Base-by-base conservation (phyloP, 2,113 vertebrate species). In the Peromyscus polionotus region DNA sequence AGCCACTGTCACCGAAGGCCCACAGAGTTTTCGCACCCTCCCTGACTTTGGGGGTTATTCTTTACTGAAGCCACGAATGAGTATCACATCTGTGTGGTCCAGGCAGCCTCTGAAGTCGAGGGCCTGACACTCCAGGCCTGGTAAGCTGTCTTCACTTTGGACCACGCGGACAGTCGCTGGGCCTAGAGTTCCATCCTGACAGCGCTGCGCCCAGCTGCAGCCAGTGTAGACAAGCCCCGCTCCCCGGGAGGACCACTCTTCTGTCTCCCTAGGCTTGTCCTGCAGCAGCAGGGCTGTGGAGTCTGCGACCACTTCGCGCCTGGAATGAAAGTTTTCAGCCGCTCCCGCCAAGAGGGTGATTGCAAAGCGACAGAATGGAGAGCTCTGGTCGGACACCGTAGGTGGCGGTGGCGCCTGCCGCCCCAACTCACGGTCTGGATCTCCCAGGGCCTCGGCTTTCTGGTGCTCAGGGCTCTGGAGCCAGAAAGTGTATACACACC, bases 401-500 rank as follows among this genome's bases (percentile, higher is more conserved):
- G 98, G 99, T 97, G 99, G 99, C 98, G 94, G 92, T 96, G 98
- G 96, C 98, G 98, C 98, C 97, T 98, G 97, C 98, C 95, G 97
- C 96, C 97, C 95, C 88, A 89, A 83, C 98, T 98, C 97, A 93
- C 63, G 91, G 98, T 95, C 98, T 98, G 84, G 97, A 98, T 97
- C 98, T 98, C 97, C 97, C 99, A 98, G 99, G 99, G 92, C 98
- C 97, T 98, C 98, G 98, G 99, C 99, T 98, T 98, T 98, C 99
- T 98, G 98, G 86, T 87, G 16, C 97, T 97, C 98, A 98, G 98
- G 98, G 98, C 99, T 99, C 99, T 99, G 99, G 99, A 99, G 99
- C 99, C 99, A 98, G 99, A 95, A 96, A 99, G 99, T 98, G 98
- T 99, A 99, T 93, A 99, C 99, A 99, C 99, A 99, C 99, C 98